Conservation (phyloP, 1,140 invertebrate species). For the Heliconius hewitsoni region DNA sequence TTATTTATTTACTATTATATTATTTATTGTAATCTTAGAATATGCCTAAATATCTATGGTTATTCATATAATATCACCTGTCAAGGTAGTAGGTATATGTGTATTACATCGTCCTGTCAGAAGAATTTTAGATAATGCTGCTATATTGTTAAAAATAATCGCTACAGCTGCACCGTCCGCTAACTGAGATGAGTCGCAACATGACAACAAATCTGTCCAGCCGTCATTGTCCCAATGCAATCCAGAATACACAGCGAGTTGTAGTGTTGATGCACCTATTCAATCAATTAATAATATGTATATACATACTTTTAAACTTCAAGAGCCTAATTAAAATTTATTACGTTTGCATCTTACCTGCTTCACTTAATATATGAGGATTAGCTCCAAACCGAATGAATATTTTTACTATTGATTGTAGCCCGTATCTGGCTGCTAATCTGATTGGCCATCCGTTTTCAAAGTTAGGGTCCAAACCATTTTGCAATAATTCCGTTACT, state of each 20-base stretch:
- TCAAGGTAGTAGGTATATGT: slow-evolving; percentile 69
- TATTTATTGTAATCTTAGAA: no score
- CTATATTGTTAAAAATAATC: slow-evolving; percentile 66
- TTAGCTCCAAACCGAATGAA: slow-evolving; percentile 68
- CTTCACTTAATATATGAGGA: slow-evolving; percentile 66
- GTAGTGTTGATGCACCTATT: slow-evolving; percentile 71
- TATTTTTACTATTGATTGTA: slow-evolving; percentile 56
- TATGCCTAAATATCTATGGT: no score
- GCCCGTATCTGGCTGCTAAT: slow-evolving; percentile 64
- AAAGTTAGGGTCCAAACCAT: slow-evolving; percentile 66
- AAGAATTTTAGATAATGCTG: slow-evolving; percentile 66
- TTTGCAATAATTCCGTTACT: slow-evolving; percentile 55
- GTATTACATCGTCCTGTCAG: slow-evolving; percentile 69
- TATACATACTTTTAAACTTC: not conserved
- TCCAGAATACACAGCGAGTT: slow-evolving; percentile 71
- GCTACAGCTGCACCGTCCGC: slow-evolving; percentile 74
- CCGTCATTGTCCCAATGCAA: slow-evolving; percentile 62
- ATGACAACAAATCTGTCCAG: slow-evolving; percentile 68
- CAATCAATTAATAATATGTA: slow-evolving; percentile 25
- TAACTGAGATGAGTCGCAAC: slow-evolving; percentile 72
- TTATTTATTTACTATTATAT: no score
- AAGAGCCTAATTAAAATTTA: no score
- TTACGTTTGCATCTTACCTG: slow-evolving; percentile 50
- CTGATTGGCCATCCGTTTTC: slow-evolving; percentile 71
- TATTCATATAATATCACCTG: slow-evolving; percentile 48